phyloP scores from a whole-genome alignment of 2,888 invertebrate genomes.

The Cerastoderma edule region DNA sequence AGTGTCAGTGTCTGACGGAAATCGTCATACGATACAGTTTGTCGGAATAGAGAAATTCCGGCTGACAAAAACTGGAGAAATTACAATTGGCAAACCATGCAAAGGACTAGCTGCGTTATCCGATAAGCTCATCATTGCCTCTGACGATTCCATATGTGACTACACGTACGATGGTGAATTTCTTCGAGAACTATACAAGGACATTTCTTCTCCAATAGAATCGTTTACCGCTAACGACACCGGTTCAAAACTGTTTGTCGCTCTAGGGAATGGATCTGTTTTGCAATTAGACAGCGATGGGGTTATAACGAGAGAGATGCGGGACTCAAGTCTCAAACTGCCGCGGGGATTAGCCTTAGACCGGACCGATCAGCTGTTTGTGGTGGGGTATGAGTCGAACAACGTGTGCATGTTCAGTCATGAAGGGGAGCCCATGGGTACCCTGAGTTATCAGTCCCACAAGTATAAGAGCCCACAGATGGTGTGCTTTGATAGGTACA shows the following conservation, averaged over 20 bases:
- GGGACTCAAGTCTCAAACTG: background rate
- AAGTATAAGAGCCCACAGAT: slow-evolving; percentile 36
- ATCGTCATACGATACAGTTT: slow-evolving; percentile 15
- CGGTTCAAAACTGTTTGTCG: background rate
- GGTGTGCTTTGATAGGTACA: slow-evolving; percentile 38
- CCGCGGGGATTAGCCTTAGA: slow-evolving; percentile 5
- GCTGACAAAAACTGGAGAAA: background rate
- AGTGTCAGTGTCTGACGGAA: slow-evolving; percentile 21
- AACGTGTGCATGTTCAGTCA: slow-evolving; percentile 23
- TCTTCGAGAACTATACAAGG: slow-evolving; percentile 18
- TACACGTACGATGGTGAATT: slow-evolving; percentile 30
- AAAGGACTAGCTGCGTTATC: slow-evolving; percentile 13
- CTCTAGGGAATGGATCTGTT: slow-evolving; percentile 24
- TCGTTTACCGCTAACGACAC: slow-evolving; percentile 3
- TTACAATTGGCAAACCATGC: slow-evolving; percentile 6
- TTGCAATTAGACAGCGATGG: slow-evolving; percentile 17
- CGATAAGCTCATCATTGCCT: slow-evolving; percentile 20
- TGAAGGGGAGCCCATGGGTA: slow-evolving; percentile 13
- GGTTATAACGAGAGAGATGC: background rate
- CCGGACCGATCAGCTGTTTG: slow-evolving; percentile 23
- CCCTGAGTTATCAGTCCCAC: background rate
- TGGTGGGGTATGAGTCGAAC: slow-evolving; percentile 4
- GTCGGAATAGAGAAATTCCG: slow-evolving; percentile 9
- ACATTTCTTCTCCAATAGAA: background rate
- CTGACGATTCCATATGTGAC: slow-evolving; percentile 12